Conservation (phyloP, 2,113 vertebrate genomes). For the Phrynosoma blainvillii region DNA sequence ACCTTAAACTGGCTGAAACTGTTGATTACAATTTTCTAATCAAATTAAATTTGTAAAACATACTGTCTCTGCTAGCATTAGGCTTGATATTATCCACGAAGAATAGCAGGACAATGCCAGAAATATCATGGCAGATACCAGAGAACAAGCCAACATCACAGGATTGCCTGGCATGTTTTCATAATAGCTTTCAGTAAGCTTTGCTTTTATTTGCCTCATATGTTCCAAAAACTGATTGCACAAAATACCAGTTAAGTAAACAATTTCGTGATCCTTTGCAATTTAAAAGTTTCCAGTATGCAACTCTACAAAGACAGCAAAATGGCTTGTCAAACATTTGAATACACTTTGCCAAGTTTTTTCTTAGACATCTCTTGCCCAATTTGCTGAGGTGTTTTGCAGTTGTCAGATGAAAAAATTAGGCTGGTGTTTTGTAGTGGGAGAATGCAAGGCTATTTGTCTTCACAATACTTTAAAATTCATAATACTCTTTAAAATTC, state of each 20-base stretch:
- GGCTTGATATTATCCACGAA: not conserved
- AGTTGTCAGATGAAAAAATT: not conserved
- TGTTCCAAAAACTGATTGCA: not conserved
- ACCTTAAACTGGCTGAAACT: not conserved
- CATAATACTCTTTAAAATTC: not conserved
- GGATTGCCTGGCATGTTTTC: not conserved
- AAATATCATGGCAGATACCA: not conserved
- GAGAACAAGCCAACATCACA: not conserved
- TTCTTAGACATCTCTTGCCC: not conserved
- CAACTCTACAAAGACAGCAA: not conserved
- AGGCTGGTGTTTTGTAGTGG: not conserved
- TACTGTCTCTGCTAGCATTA: not conserved
- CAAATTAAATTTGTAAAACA: not conserved
- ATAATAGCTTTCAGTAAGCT: slow-evolving; percentile 1
- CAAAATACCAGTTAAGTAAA: not conserved
- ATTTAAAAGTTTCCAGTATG: slow-evolving; percentile 10
- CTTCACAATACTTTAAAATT: not conserved
- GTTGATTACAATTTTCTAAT: not conserved
- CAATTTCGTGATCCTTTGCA: not conserved
- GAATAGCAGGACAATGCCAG: not conserved
- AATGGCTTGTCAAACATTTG: slow-evolving; percentile 9
- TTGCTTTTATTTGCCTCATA: not conserved
- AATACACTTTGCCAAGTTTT: not conserved
- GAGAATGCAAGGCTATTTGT: not conserved
- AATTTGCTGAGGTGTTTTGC: not conserved